phyloP scores from a whole-genome alignment of 2,113 vertebrate genomes.

The Otus sunia region DNA sequence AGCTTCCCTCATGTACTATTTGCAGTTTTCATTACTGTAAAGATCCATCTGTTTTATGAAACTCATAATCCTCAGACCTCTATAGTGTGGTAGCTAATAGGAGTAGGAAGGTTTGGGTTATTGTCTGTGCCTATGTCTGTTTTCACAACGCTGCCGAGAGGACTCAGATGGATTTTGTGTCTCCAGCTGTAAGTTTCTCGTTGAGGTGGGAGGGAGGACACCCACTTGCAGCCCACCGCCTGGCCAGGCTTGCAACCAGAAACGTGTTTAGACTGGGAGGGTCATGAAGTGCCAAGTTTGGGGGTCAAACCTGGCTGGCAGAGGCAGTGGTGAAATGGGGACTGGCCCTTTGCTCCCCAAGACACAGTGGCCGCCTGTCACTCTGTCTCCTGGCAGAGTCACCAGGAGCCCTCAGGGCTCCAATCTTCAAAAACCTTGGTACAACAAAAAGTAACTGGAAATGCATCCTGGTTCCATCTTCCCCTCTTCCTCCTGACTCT shows the following conservation, averaged over 20 bases:
- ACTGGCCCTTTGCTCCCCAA: background rate
- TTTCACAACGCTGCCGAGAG: accelerated
- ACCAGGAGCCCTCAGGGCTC: background rate
- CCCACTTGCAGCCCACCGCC: accelerated
- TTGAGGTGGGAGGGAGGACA: background rate
- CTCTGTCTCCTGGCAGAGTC: background rate
- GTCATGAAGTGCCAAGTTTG: background rate
- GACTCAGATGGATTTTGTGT: background rate
- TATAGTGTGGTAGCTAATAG: accelerated
- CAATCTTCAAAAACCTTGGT: background rate
- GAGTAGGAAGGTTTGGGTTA: background rate
- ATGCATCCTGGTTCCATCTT: background rate
- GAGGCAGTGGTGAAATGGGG: background rate
- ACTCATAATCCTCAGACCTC: background rate
- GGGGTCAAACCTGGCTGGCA: accelerated
- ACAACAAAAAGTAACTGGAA: background rate
- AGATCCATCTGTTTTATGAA: background rate
- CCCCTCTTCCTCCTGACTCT: background rate
- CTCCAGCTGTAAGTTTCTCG: background rate
- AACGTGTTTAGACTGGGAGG: accelerated
- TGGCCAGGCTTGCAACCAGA: background rate
- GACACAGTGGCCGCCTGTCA: background rate
- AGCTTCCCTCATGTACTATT: background rate
- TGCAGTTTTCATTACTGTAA: background rate
- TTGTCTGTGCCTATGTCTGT: background rate